Percentiles rank a stretch among this genome's conserved stretches.
Conservation (phyloP, 2,113 vertebrate species). For the Ramphastos sulfuratus region DNA sequence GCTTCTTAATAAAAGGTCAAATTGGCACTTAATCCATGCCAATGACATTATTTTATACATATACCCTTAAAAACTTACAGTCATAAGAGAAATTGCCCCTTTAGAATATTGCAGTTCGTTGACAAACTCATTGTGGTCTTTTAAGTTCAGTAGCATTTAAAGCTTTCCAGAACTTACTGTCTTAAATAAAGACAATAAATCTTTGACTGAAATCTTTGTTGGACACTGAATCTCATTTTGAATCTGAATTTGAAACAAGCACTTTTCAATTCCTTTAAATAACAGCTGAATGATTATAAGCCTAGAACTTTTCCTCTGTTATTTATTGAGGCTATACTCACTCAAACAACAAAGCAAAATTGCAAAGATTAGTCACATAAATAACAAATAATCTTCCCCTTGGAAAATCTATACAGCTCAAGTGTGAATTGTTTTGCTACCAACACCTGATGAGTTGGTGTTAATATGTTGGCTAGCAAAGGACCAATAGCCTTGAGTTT, state of each 20-base stretch:
- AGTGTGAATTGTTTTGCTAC: conserved; percentile 3
- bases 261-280: conserved; percentile 20
- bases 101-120: not conserved
- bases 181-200: not conserved
- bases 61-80: not conserved
- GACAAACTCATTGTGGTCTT: not conserved
- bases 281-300: conserved; percentile 6
- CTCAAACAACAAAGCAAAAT: conserved; percentile 25
- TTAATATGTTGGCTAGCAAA: not conserved
- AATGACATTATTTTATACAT: not conserved
- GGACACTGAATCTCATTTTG: not conserved
- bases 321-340: not conserved
- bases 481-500: not conserved
- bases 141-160: not conserved
- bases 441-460: not conserved
- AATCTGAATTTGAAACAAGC: not conserved
- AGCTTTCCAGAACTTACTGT: not conserved
- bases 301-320: conserved; percentile 8
- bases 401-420: conserved; percentile 9
- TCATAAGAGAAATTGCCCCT: not conserved
- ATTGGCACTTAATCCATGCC: not conserved
- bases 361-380: conserved; percentile 37
- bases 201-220: not conserved
- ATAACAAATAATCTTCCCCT: not conserved
- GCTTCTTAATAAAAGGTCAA: not conserved